These are phyloP conservation scores for Spheniscus mendiculus DNA, from an alignment of 2,113 vertebrate genomes.

Conservation along the genomic window DNA sequence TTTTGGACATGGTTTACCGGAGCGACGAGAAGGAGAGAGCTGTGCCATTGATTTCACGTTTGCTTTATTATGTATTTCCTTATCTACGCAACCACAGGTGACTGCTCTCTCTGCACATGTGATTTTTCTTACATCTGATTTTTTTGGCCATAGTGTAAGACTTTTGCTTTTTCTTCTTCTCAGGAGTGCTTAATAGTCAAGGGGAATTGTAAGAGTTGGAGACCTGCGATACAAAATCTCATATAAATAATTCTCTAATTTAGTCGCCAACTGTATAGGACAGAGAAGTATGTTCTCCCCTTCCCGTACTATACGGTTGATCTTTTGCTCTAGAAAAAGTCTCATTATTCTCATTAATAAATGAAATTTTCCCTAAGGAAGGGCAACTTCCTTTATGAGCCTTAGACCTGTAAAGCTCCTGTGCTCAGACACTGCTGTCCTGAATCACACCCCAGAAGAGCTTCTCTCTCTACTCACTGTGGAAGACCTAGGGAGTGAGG, in stretches of 20 bases:
- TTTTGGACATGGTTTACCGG: slow-evolving; percentile 95
- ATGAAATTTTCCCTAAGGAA: background rate
- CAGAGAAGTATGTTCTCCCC: background rate
- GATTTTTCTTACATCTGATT: background rate
- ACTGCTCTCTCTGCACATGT: background rate
- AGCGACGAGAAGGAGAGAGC: slow-evolving; percentile 98
- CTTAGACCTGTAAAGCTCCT: background rate
- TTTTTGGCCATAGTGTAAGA: background rate
- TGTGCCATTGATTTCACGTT: slow-evolving; percentile 89
- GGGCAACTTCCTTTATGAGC: background rate
- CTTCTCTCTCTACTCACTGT: background rate
- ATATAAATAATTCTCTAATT: background rate
- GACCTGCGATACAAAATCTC: background rate
- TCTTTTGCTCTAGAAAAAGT: background rate
- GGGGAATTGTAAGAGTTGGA: background rate
- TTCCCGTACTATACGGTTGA: background rate
- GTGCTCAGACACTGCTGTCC: background rate
- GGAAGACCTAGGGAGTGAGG: background rate
- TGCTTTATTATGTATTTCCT: slow-evolving; percentile 95
- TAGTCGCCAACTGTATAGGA: background rate
- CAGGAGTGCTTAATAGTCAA: background rate
- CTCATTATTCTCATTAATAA: background rate
- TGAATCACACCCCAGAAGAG: background rate
- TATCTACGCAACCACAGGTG: slow-evolving; percentile 97
- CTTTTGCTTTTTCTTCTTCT: background rate